phyloP scores from a whole-genome alignment of 64 coral and sea anemone genomes.

The Stichodactyla mertensii region DNA sequence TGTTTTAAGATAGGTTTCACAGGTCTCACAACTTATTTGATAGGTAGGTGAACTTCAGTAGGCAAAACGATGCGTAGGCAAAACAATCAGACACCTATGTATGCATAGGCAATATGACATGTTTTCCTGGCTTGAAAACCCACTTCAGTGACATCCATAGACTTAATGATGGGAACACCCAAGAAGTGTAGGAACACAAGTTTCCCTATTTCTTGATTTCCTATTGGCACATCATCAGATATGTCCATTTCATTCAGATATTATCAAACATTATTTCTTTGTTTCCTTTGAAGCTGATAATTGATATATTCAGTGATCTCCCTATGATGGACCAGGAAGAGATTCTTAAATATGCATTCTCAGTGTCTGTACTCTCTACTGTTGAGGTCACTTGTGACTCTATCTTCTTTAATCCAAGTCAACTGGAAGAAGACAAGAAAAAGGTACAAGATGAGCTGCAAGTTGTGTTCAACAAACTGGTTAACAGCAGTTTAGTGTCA shows the following conservation, averaged over 20 bases:
- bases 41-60: no score
- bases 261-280: not conserved
- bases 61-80: no score
- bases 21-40: no score
- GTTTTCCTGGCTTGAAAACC: no score
- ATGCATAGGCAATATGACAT: no score
- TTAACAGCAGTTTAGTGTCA: slow-evolving; percentile 45
- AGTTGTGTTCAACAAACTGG: slow-evolving; percentile 63
- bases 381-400: not conserved
- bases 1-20: no score
- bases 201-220: no score
- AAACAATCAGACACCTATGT: no score
- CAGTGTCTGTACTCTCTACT: slow-evolving; percentile 33
- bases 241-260: not conserved
- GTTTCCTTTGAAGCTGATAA: slow-evolving; percentile 26
- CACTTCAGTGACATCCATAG: no score
- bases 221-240: no score
- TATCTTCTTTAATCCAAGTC: slow-evolving; percentile 57
- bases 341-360: slow-evolving; percentile 59
- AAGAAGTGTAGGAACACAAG: no score
- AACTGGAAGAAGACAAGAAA: slow-evolving; percentile 14
- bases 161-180: no score
- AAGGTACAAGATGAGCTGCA: slow-evolving; percentile 47
- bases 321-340: slow-evolving; percentile 37
- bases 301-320: slow-evolving; percentile 37